These are phyloP conservation scores for Zeugodacus cucurbitae DNA, from an alignment of 1,140 invertebrate genomes.

Conservation along the genomic window DNA sequence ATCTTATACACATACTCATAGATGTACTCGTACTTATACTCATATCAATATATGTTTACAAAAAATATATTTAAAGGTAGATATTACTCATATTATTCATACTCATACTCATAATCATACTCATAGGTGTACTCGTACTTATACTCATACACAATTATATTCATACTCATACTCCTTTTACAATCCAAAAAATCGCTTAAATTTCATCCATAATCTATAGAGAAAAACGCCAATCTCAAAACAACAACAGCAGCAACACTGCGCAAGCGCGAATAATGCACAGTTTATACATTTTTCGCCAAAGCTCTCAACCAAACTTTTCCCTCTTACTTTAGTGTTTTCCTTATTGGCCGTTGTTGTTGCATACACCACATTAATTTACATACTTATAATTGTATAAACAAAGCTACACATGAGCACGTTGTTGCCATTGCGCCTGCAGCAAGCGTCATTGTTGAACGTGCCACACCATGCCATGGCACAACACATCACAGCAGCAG, in stretches of 20 bases:
- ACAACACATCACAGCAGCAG: constrained; percentile 25
- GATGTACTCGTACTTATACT: neutral
- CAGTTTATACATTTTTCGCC: neutral
- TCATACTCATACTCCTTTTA: neutral
- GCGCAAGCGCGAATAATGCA: neutral
- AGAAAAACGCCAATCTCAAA: neutral
- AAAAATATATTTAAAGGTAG: too few species aligned
- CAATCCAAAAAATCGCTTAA: too few species aligned
- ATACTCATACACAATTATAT: neutral
- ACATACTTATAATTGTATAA: neutral
- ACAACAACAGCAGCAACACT: neutral
- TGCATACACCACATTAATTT: neutral
- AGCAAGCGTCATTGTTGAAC: neutral
- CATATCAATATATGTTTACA: neutral
- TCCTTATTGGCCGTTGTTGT: neutral
- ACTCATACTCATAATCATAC: neutral
- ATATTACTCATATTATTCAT: too few species aligned
- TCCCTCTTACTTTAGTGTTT: neutral
- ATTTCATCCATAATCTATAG: neutral
- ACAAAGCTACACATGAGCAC: neutral
- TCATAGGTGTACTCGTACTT: neutral
- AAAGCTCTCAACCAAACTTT: neutral
- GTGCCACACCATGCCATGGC: neutral
- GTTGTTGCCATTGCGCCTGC: neutral
- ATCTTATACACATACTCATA: neutral